phyloP scores from a whole-genome alignment of 2,113 vertebrate species.

The Astur gentilis region DNA sequence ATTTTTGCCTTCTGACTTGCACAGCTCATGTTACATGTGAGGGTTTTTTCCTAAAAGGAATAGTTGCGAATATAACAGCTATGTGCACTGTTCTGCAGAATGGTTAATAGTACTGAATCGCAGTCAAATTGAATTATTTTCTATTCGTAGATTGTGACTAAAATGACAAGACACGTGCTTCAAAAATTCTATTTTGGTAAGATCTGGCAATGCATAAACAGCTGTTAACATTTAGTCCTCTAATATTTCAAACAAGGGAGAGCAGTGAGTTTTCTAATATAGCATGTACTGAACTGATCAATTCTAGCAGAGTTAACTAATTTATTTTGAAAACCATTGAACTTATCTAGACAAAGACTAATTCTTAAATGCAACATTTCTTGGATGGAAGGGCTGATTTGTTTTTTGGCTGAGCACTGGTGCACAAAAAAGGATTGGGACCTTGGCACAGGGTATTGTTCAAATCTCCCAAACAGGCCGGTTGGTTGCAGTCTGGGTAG shows the following conservation, averaged over 20 bases:
- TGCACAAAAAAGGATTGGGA: neutral
- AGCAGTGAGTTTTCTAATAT: neutral
- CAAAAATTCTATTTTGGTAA: neutral
- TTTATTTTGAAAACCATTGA: neutral
- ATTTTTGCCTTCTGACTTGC: neutral
- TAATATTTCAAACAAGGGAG: neutral
- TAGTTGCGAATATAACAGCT: neutral
- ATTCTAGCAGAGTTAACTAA: neutral
- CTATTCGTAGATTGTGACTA: neutral
- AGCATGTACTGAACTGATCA: neutral
- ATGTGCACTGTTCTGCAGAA: neutral
- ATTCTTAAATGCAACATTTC: neutral
- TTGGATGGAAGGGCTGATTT: neutral
- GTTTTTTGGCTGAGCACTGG: neutral
- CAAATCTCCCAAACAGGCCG: accelerated
- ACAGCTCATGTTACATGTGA: neutral
- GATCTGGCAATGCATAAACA: neutral
- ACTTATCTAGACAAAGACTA: neutral
- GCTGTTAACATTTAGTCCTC: neutral
- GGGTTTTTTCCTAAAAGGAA: neutral
- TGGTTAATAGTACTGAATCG: neutral
- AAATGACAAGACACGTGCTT: neutral
- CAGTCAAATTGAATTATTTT: neutral
- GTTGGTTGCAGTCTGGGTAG: neutral
- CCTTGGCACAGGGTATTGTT: neutral